phyloP scores from a whole-genome alignment of 2,888 invertebrate genomes.

The Didymodactylos carnosus region DNA sequence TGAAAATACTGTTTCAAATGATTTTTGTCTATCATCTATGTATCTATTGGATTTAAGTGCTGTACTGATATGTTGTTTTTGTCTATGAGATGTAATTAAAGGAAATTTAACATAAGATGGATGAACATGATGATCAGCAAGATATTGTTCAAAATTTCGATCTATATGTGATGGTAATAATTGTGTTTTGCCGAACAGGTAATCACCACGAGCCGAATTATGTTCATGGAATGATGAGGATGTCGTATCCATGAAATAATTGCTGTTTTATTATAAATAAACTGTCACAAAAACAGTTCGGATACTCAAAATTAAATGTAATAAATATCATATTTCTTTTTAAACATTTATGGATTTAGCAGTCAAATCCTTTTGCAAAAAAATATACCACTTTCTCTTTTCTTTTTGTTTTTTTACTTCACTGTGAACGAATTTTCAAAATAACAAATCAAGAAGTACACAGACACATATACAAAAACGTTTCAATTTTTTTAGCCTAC shows the following conservation, averaged over 20 bases:
- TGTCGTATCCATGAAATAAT: background rate
- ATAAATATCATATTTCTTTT: no score
- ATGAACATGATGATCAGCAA: background rate
- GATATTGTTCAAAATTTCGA: background rate
- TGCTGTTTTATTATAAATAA: no score
- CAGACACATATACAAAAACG: no score
- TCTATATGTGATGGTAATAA: background rate
- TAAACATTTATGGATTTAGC: background rate
- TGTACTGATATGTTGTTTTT: background rate
- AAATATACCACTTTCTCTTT: no score
- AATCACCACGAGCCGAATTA: background rate
- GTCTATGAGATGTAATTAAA: background rate
- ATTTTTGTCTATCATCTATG: background rate
- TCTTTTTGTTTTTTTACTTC: no score
- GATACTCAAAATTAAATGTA: no score
- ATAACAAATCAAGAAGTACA: no score
- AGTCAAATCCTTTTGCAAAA: background rate
- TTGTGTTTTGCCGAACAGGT: background rate
- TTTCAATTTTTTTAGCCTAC: no score
- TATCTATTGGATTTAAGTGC: no score
- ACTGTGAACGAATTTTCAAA: no score
- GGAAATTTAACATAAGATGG: background rate
- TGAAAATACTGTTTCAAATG: background rate
- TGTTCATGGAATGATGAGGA: background rate
- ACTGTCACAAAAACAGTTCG: no score